These are phyloP conservation scores for Ranitomeya imitator DNA, from an alignment of 2,113 vertebrate species.

Conservation along the genomic window DNA sequence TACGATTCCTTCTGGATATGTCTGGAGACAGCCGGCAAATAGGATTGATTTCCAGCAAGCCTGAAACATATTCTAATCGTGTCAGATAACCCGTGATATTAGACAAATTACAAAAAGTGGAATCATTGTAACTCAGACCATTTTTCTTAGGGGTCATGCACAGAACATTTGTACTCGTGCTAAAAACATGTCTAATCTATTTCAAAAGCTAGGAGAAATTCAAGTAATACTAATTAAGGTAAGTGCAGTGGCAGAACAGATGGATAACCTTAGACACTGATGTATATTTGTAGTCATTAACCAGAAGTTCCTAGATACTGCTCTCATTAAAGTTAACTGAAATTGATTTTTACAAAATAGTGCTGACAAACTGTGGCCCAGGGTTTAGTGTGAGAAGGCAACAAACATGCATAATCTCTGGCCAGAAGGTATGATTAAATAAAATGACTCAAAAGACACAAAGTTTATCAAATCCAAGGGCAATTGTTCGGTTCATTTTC, in stretches of 20 bases:
- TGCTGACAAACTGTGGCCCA: not conserved
- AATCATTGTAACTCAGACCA: constrained; percentile 45
- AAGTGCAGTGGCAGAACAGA: constrained; percentile 59
- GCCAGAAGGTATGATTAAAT: constrained; percentile 27
- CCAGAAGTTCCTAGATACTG: constrained; percentile 27
- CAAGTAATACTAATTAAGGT: constrained; percentile 63
- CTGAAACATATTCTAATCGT: constrained; percentile 64
- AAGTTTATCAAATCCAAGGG: constrained; percentile 1
- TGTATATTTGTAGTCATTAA: constrained; percentile 60
- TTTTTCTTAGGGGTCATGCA: constrained; percentile 59
- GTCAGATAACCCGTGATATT: constrained; percentile 67
- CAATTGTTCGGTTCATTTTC: not conserved
- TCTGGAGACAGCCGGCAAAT: constrained; percentile 59
- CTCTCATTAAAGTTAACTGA: constrained; percentile 57
- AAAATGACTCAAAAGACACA: constrained; percentile 4
- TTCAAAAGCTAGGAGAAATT: constrained; percentile 58
- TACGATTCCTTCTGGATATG: constrained; percentile 61
- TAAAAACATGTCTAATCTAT: constrained; percentile 55
- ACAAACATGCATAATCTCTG: constrained; percentile 38
- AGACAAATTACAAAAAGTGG: constrained; percentile 64
- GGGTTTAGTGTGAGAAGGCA: constrained; percentile 15
- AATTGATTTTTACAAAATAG: constrained; percentile 22
- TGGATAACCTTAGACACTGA: constrained; percentile 50
- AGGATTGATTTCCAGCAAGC: constrained; percentile 65
- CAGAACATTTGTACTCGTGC: constrained; percentile 59